These are phyloP conservation scores for Premnoplex brunnescens DNA, from an alignment of 2,797 vertebrate genomes.

Conservation along the genomic window DNA sequence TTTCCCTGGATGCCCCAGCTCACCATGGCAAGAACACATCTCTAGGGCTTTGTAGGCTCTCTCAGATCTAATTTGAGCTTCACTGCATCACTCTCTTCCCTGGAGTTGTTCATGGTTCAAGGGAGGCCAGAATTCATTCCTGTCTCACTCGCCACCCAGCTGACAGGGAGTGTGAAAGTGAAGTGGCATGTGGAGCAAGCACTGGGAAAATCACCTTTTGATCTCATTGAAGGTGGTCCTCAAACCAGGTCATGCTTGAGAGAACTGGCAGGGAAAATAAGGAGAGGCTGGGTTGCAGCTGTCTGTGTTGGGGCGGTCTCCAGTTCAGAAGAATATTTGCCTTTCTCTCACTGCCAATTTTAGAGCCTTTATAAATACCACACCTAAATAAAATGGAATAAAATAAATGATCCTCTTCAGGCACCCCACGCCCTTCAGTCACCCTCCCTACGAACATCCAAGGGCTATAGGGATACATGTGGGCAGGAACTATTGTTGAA, in stretches of 20 bases:
- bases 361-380: constrained; percentile 54
- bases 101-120: neutral
- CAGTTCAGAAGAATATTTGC: constrained; percentile 41
- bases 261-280: constrained; percentile 42
- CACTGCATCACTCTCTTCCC: neutral
- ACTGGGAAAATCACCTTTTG: constrained; percentile 46
- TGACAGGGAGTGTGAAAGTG: neutral
- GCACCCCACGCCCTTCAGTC: neutral
- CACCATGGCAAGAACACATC: neutral
- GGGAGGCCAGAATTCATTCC: constrained; percentile 12
- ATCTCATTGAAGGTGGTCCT: constrained; percentile 66
- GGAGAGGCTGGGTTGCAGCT: constrained; percentile 59
- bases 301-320: constrained; percentile 15
- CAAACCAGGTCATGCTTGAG: constrained; percentile 57
- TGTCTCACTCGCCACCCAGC: neutral
- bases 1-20: neutral
- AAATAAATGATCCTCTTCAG: constrained; percentile 22
- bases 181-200: neutral
- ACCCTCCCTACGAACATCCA: neutral
- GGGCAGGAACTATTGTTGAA: neutral
- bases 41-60: neutral
- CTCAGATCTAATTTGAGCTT: neutral
- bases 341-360: constrained; percentile 25
- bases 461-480: neutral
- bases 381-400: constrained; percentile 66